Percentiles rank a stretch among this genome's conserved stretches.
Evolutionary conservation across 1,140 invertebrate genomes (phyloP).

Genomic region (Bombus vancouverensis): DNA sequence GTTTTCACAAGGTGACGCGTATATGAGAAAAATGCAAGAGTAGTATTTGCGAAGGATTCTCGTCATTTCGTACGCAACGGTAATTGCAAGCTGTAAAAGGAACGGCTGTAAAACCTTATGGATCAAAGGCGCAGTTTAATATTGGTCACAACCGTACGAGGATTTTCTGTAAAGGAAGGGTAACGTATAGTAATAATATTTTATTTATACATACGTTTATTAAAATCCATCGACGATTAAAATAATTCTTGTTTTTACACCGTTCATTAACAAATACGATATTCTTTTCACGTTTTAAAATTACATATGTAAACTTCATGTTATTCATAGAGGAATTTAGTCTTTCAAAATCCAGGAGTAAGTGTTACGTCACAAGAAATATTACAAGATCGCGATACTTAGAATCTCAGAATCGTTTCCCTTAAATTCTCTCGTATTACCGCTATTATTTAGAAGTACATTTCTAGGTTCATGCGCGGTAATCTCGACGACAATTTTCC

Average conservation of each 20-base stretch:
- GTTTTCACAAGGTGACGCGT: neutral
- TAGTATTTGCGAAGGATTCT: neutral
- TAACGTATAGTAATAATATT: neutral
- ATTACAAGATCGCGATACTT: neutral
- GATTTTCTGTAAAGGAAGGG: neutral
- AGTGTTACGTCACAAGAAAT: neutral
- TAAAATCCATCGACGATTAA: neutral
- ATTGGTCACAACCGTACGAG: neutral
- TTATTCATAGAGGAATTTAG: too few relatives aligned
- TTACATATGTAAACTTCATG: neutral
- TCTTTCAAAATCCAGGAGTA: neutral
- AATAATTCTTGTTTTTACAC: neutral
- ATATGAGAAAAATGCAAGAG: constrained; percentile 6
- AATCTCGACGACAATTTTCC: constrained; percentile 15
- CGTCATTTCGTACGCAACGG: constrained; percentile 16
- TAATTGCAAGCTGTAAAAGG: constrained; percentile 27
- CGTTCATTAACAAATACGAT: neutral
- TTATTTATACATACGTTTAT: neutral
- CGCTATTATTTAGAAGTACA: constrained; percentile 12
- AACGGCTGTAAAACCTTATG: constrained; percentile 21
- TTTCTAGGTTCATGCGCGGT: neutral
- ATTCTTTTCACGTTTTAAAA: neutral
- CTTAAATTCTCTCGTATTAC: neutral
- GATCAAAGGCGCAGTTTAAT: constrained; percentile 19
- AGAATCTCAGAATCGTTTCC: too few relatives aligned